A percentile compares a stretch with the other conserved stretches of the same genome.
These are phyloP conservation scores for Phrynocephalus forsythii DNA, from an alignment of 2,797 vertebrate species.

Conservation along the genomic window DNA sequence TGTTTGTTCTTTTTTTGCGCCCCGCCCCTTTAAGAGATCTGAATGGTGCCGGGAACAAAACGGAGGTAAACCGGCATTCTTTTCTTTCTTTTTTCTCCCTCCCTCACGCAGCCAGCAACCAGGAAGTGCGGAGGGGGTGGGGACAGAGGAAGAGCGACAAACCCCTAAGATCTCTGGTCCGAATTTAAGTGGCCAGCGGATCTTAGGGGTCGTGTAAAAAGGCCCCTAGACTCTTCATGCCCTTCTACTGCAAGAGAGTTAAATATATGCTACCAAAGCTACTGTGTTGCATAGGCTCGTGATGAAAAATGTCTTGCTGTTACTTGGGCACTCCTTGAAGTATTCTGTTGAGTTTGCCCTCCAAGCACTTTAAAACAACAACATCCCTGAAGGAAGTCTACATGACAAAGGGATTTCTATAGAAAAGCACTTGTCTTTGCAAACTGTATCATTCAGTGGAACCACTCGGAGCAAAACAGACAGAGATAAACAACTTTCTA, in stretches of 20 bases:
- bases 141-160: too few species aligned
- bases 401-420: not conserved
- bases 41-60: too few species aligned
- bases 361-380: constrained; percentile 17
- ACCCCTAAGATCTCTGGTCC: too few species aligned
- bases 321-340: constrained; percentile 16
- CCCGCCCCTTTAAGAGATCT: too few species aligned
- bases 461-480: constrained; percentile 13
- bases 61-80: too few species aligned
- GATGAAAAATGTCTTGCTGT: constrained; percentile 34
- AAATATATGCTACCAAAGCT: not conserved
- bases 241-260: not conserved
- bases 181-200: too few species aligned
- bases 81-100: too few species aligned
- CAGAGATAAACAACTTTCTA: constrained; percentile 2
- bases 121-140: too few species aligned
- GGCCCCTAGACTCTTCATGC: not conserved
- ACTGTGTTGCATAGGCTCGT: not conserved
- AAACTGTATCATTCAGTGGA: constrained; percentile 55
- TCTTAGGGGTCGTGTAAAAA: too few species aligned
- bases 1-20: too few species aligned
- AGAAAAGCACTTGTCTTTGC: constrained; percentile 47
- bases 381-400: constrained; percentile 40
- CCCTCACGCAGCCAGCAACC: too few species aligned
- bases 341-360: constrained; percentile 28